Conservation (phyloP, 2,797 vertebrate species). For the Masticophis lateralis region DNA sequence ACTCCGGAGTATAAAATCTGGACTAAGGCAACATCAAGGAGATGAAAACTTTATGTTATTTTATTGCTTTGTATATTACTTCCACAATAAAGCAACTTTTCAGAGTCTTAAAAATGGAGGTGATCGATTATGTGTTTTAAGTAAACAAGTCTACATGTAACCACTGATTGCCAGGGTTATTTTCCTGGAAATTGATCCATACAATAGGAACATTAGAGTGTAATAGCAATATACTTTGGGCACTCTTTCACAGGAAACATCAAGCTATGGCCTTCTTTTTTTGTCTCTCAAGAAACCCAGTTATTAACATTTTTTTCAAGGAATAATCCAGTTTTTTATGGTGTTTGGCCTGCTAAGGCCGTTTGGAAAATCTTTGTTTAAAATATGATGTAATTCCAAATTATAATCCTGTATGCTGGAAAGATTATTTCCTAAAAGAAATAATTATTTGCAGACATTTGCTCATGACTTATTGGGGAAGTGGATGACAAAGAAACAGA, state of each 20-base stretch:
- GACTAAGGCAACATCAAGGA: not conserved
- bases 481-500: not conserved
- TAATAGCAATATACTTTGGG: not conserved
- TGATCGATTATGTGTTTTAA: not conserved
- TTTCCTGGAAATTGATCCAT: not conserved
- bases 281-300: not conserved
- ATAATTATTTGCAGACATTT: slow-evolving; percentile 25
- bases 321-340: not conserved
- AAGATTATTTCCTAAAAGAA: slow-evolving; percentile 14
- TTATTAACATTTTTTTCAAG: not conserved
- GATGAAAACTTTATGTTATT: not conserved
- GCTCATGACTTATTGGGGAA: not conserved
- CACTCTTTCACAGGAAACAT: not conserved
- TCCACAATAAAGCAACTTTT: not conserved
- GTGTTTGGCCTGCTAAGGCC: not conserved
- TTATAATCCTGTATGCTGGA: not conserved
- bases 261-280: not conserved
- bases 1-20: not conserved
- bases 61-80: not conserved
- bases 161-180: not conserved
- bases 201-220: not conserved
- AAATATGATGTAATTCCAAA: slow-evolving; percentile 13
- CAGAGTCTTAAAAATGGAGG: not conserved
- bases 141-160: not conserved
- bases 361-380: slow-evolving; percentile 3